Base-by-base conservation (phyloP, 1,140 invertebrate species). In the Drosophila ambigua region DNA sequence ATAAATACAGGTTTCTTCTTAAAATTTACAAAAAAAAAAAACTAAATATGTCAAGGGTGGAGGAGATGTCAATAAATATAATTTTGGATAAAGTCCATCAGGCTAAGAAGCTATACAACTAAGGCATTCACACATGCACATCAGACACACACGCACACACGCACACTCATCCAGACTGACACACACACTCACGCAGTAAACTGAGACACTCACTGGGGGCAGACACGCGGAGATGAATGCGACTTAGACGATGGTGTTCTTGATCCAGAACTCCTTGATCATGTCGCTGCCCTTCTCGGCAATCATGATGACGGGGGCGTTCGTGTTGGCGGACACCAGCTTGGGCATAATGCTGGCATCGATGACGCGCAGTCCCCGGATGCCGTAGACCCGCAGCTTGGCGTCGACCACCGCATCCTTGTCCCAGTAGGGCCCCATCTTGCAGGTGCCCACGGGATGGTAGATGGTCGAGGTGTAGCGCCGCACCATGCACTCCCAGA, bases 401-500 rank as follows among this genome's bases (percentile, higher is more conserved):
- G 96, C 95, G 92, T 98, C 97, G 0, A 98, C 97, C 0, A 98
- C 98, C 0, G 97, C 96, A 4, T 95, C 94, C 8, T 94, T 93
- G 89, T 98, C 97, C 94, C 95, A 96, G 50, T 95, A 95, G 0
- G 96, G 96, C 0, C 97, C 98, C 98, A 99, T 99, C 91, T 98
- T 98, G 54, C 96, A 97, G 0, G 97, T 98, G 0, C 97, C 97
- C 0, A 97, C 95, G 0, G 97, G 97, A 93, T 98, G 97, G 87
- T 98, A 98, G n/a, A 94, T 93, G 0, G 97, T 97, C 1, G 94
- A 94, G 0, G 96, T 96, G 64, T 97, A 97, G 6, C 95, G 93
- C 11, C 96, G 92, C 5, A 97, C 96, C 95, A 97, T 96, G 79
- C 97, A 98, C 78, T 96, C 96, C 94, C 96, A 97, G 78, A 96